Evolutionary conservation across 2,888 invertebrate genomes (phyloP).

Genomic region (Watsonalla cultraria): DNA sequence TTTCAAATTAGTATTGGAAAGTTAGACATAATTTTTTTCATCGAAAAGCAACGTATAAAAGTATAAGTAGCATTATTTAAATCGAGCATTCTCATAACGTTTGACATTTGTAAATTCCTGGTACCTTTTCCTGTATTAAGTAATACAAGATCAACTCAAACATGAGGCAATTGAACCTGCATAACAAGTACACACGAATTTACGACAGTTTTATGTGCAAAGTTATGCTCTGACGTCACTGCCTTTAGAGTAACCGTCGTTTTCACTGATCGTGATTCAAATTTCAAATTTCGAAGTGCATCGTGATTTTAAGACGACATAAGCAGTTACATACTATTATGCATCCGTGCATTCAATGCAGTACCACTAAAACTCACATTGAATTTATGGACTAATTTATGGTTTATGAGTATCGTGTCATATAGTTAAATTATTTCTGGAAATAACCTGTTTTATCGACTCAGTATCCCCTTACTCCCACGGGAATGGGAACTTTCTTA

Average conservation of each 20-base stretch:
- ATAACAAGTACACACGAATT: neutral
- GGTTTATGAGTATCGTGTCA: neutral
- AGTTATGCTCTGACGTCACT: constrained; percentile 16
- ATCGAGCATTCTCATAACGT: too few relatives aligned
- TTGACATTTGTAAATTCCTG: neutral
- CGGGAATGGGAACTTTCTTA: too few relatives aligned
- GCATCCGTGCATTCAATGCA: constrained; percentile 7
- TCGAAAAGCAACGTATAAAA: too few relatives aligned
- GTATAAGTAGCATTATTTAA: neutral
- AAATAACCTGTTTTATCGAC: too few relatives aligned
- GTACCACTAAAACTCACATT: neutral
- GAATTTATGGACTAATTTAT: neutral
- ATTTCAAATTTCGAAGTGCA: constrained; percentile 12
- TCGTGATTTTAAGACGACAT: constrained; percentile 12
- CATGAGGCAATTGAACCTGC: constrained; percentile 2
- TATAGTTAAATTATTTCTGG: too few relatives aligned
- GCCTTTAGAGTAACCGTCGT: constrained; percentile 8
- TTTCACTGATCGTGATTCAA: constrained; percentile 14
- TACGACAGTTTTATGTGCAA: constrained; percentile 13
- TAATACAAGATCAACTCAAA: constrained; percentile 1
- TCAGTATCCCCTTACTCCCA: too few relatives aligned
- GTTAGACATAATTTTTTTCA: too few relatives aligned
- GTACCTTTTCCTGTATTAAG: neutral
- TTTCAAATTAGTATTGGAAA: too few relatives aligned
- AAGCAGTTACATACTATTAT: constrained; percentile 15